Evolutionary conservation across 1,140 invertebrate genomes (phyloP).

Genomic region (Pristionchus pacificus): DNA sequence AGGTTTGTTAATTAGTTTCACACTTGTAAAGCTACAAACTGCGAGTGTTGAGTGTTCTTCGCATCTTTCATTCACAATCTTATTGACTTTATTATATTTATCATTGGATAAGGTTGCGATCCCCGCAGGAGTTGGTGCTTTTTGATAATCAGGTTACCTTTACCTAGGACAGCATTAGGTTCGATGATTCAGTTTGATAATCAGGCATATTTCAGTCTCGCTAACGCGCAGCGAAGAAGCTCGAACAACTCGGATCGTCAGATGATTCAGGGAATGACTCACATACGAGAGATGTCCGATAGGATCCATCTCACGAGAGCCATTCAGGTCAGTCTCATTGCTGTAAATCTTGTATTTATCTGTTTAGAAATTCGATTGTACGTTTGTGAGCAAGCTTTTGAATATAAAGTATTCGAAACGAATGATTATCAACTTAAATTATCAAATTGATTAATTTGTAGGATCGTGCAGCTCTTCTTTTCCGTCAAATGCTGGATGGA

Average conservation of each 20-base stretch:
- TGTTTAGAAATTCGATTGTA: too few relatives aligned
- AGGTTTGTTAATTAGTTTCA: conserved; percentile 59
- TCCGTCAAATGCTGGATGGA: conserved; percentile 94
- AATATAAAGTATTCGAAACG: too few relatives aligned
- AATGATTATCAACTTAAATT: too few relatives aligned
- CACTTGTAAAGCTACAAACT: conserved; percentile 79
- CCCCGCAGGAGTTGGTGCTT: too few relatives aligned
- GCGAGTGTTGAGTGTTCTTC: background rate
- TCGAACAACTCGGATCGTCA: conserved; percentile 70
- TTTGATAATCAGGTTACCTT: too few relatives aligned
- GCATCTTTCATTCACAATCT: background rate
- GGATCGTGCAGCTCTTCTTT: conserved; percentile 89
- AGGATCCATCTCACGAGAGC: conserved; percentile 84
- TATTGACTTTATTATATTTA: background rate
- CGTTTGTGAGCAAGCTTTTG: too few relatives aligned
- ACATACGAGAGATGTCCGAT: conserved; percentile 95
- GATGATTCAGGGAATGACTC: conserved; percentile 87
- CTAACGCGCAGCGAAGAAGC: conserved; percentile 51
- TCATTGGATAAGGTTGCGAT: too few relatives aligned
- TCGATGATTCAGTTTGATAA: too few relatives aligned
- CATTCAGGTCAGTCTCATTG: too few relatives aligned
- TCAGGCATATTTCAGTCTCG: conserved; percentile 50
- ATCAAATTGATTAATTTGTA: too few relatives aligned
- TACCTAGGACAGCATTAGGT: too few relatives aligned
- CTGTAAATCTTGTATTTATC: too few relatives aligned